Base-by-base conservation (phyloP, 1,140 invertebrate species). In the Zaprionus taronus region DNA sequence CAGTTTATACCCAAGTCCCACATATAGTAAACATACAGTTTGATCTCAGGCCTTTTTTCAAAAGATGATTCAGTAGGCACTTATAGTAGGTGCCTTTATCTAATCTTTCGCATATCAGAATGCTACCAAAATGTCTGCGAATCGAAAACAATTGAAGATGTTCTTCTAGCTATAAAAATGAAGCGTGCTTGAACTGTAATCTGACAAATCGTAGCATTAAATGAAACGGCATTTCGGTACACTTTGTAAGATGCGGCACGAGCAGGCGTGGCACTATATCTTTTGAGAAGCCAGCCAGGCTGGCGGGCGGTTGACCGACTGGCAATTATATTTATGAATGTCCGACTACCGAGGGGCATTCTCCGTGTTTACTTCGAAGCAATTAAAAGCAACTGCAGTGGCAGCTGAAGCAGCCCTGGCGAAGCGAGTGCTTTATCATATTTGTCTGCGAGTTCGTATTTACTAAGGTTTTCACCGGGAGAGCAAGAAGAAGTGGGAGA, bases 351-450 rank as follows among this genome's bases (percentile, higher is more conserved):
- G 70, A 80, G 77, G 77, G 80, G 83, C 83, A 86, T 80, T 80
- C 73, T 80, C 67, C 56, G 51, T 75, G 84, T 86, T 86, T 89
- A 86, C 84, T 89, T 86, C 80, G 83, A 89, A 86, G 83, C 83
- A 86, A 86, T 86, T 86, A 86, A 86, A 86, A 86, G 73, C 84
- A 78, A 86, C 83, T 80, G 73, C 70, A 79, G 68, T 51, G 67
- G 60, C 53, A 53, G 62, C 36, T 57, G 62, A 53, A 64, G 38
- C 61, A 57, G 51, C 60, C 17, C 49, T 49, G 51, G 41, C 53
- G 64, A 67, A 63, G 63, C 72, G 53, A 76, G 44, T 61, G 56
- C 83, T 83, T 83, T 81, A 87, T 86, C 83, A 86, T 86, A 87
- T 87, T 86, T 86, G 80, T 83, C 81, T 83, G 83, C 63, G 72